Base-by-base conservation (phyloP, 2,113 vertebrate genomes). In the Eclectus roratus region DNA sequence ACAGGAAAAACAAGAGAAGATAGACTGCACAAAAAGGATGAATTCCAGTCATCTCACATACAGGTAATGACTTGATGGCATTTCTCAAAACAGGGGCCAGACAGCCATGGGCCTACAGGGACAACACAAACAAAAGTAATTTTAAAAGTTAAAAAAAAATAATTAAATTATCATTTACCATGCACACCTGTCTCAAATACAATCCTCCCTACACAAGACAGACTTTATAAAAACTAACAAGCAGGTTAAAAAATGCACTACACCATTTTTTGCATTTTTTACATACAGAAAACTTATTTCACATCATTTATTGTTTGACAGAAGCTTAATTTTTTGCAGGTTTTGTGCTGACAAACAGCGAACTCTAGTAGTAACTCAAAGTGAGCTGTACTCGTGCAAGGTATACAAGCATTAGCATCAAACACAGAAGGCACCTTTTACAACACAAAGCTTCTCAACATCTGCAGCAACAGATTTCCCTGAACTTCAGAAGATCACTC, bases 31-130 rank as follows among this genome's bases (percentile, higher is more conserved):
- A 77, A 50, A 85, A 92, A 77, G 16, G 44, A 69, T 43, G 3
- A 82, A 80, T 88, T 85, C 64, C 68, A 58, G n/a, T 80, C 60
- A 37, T 18, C 37, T 88, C 79, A 79, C 55, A 50, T 70, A 84
- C 60, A 43, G 0, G 0, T 9, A 58, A 29, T 5, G 25, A 70
- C 81, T 47, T 0, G 0, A 70, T 37, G 19, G 53, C 2, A 4
- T 29, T 88, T 43, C 79, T 70, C 39, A 69, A n/a, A 31, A 73
- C 58, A 77, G 21, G 17, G 39, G 29, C 12, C 76, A 88, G 41
- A 3, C 13, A 91, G 56, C 15, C 35, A 71, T 7, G 2, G 2
- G 25, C 64, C 66, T 46, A 60, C 65, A 93, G 20, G 14, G 3
- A 69, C 3, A 52, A 27, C 8, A 72, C 21, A 53, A 69, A 44